Evolutionary conservation across 2,888 invertebrate genomes (phyloP).

Genomic region (Torymus aiolomorphi): DNA sequence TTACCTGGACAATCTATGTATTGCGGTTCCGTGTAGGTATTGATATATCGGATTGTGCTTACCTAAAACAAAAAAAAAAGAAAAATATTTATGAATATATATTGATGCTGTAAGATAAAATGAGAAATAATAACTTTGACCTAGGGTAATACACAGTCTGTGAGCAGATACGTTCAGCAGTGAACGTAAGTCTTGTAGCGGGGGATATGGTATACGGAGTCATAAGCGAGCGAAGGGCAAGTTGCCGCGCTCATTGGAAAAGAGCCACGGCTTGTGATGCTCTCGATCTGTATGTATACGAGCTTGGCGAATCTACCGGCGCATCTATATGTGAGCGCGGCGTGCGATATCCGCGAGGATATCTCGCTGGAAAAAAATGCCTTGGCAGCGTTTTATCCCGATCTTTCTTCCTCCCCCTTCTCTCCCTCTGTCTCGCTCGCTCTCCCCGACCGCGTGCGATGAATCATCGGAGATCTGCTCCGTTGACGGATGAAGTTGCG

Average conservation of each 20-base stretch:
- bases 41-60: conserved; percentile 1
- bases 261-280: conserved; percentile 23
- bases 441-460: conserved; percentile 25
- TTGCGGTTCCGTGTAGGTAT: too few species aligned
- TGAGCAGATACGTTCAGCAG: too few species aligned
- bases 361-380: conserved; percentile 29
- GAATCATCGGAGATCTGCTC: conserved; percentile 47
- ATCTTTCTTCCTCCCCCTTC: conserved; percentile 9
- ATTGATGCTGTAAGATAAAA: not conserved
- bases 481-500: conserved; percentile 53
- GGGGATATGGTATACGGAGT: too few species aligned
- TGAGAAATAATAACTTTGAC: too few species aligned
- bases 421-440: too few species aligned
- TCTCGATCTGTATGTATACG: conserved; percentile 39
- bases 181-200: too few species aligned
- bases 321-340: conserved; percentile 32
- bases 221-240: not conserved
- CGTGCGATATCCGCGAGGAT: conserved; percentile 47
- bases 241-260: conserved; percentile 25
- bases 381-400: conserved; percentile 48
- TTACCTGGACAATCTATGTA: too few species aligned
- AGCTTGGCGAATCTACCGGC: conserved; percentile 33
- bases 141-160: too few species aligned
- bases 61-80: conserved; percentile 37
- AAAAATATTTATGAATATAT: conserved; percentile 14